Base-by-base conservation (phyloP, 2,797 vertebrate genomes). In the Sparidentex hasta region DNA sequence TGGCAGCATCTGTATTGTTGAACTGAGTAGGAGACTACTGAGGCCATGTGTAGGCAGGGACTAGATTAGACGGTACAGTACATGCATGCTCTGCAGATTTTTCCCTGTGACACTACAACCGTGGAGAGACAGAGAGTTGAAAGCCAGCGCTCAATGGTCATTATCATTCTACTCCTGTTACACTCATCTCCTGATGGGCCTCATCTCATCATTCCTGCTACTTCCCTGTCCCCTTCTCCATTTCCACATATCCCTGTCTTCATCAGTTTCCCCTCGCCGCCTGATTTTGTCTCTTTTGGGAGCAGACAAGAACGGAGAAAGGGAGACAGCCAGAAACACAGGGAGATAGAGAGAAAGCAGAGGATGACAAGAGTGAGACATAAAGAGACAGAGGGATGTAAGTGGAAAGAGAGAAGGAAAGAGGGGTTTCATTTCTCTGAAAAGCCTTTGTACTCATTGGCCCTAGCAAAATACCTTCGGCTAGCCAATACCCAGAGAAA, bases 221-320 rank as follows among this genome's bases (percentile, higher is more conserved):
- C 46, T 18, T n/a, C 73, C 54, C 13, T 0, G 27, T 61, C 79
- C 52, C 68, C 50, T 44, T 72, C 77, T 81, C 81, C 17, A 81
- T 84, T 83, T 81, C 87, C 78, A 85, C 85, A 74, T 85, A 84
- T 85, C 81, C 82, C 77, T 75, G 84, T 87, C 87, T 81, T 86
- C 81, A 90, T 90, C 84, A 65, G 71, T 84, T 78, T 69, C 82
- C 74, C 65, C 76, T 82, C 64, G 4, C 48, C 8, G 74, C 51
- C 74, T 84, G 80, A 85, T 88, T 88, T 71, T 57, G 74, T 80
- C 52, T 81, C 83, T 77, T 74, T 51, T 70, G 75, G 66, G 84
- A 76, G 65, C 0, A 23, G 79, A 82, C 16, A 20, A 48, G 54
- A 65, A 33, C 47, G 62, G 61, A 44, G 8, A 46, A 50, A 84